phyloP scores from a whole-genome alignment of 2,797 vertebrate species.

The Echeneis naucrates region DNA sequence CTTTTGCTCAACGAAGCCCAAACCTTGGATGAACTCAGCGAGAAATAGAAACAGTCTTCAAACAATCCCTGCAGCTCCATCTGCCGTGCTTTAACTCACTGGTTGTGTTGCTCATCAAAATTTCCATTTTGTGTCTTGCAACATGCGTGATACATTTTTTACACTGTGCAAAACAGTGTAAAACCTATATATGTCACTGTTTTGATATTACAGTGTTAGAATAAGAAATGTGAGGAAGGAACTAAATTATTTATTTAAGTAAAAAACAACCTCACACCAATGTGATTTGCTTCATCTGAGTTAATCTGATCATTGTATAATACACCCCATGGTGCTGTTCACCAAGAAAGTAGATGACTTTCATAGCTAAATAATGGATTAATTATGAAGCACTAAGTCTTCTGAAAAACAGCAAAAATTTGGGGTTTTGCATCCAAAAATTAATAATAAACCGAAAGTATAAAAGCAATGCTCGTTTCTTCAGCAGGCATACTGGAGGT shows the following conservation, averaged over 20 bases:
- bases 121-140: constrained; percentile 45
- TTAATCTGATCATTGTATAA: background rate
- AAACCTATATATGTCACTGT: too few relatives aligned
- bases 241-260: background rate
- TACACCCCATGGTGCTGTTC: background rate
- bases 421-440: too few relatives aligned
- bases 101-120: constrained; percentile 36
- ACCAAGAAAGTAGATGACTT: background rate
- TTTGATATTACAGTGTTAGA: too few relatives aligned
- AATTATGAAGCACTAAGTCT: background rate
- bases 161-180: constrained; percentile 10
- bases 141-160: too few relatives aligned
- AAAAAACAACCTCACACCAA: background rate
- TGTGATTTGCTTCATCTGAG: background rate
- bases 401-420: too few relatives aligned
- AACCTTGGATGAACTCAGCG: constrained; percentile 40
- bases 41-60: constrained; percentile 19
- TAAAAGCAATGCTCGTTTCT: background rate
- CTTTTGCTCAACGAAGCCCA: constrained; percentile 19
- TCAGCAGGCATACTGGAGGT: background rate
- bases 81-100: constrained; percentile 38
- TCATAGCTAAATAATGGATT: background rate
- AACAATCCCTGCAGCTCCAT: constrained; percentile 39
- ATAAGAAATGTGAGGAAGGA: too few relatives aligned
- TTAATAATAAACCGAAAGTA: background rate